These are phyloP conservation scores for Patella ulyssiponensis DNA, from an alignment of 2,888 invertebrate species.

Conservation along the genomic window DNA sequence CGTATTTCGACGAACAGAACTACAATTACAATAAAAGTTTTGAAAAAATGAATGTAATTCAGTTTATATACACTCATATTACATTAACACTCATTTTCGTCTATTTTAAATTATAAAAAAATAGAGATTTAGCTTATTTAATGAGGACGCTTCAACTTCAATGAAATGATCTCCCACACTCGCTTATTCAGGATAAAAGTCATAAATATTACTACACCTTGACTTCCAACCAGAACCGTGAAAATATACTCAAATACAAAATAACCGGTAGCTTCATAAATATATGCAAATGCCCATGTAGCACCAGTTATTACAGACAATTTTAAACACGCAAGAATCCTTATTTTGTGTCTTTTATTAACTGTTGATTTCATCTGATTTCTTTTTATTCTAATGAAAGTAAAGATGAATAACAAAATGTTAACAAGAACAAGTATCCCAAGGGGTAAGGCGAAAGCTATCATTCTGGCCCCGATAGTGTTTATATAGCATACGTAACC, in stretches of 20 bases:
- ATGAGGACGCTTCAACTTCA: no score
- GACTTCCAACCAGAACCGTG: background rate
- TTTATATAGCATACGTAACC: slow-evolving; percentile 1
- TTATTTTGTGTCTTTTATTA: background rate
- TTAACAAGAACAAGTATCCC: slow-evolving; percentile 4
- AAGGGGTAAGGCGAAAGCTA: slow-evolving; percentile 6
- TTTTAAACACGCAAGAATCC: slow-evolving; percentile 11
- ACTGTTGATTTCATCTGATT: background rate
- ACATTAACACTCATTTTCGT: no score
- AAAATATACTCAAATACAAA: background rate
- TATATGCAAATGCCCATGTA: slow-evolving; percentile 12
- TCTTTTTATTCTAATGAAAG: background rate
- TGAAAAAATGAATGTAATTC: no score
- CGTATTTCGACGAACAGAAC: no score
- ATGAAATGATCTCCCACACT: background rate
- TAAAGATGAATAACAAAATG: background rate
- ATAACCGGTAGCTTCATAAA: background rate
- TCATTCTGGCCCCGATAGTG: background rate
- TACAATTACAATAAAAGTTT: no score
- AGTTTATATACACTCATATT: no score
- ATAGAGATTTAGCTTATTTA: no score
- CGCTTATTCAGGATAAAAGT: slow-evolving; percentile 11
- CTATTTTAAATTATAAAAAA: no score
- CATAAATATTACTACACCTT: slow-evolving; percentile 7
- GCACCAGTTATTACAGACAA: slow-evolving; percentile 12